These are phyloP conservation scores for Oscarella lobularis DNA, from an alignment of 37 sponge, comb jelly and placozoan species.

Conservation along the genomic window DNA sequence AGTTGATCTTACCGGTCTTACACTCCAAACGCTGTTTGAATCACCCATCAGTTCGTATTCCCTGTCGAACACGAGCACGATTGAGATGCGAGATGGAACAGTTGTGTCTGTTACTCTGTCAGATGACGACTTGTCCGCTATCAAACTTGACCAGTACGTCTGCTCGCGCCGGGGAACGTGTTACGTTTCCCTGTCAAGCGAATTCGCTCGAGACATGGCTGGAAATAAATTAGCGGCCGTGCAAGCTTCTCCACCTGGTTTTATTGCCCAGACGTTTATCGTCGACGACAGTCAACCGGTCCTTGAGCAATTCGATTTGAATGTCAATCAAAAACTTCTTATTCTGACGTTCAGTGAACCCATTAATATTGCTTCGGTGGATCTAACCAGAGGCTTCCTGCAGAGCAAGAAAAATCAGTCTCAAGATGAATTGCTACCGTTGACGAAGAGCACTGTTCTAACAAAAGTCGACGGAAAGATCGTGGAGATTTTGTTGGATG, in stretches of 20 bases:
- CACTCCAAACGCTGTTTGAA: conserved; percentile 46
- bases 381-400: conserved; percentile 23
- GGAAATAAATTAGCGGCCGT: conserved; percentile 10
- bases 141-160: conserved; percentile 41
- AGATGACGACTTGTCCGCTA: conserved; percentile 32
- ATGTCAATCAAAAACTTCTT: conserved; percentile 27
- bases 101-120: conserved; percentile 30
- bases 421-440: conserved; percentile 10
- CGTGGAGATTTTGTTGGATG: conserved; percentile 21
- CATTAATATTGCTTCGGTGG: conserved; percentile 33
- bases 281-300: conserved; percentile 33
- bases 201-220: conserved; percentile 14
- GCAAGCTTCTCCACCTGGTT: conserved; percentile 12
- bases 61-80: conserved; percentile 40
- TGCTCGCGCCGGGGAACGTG: conserved; percentile 15
- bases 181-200: conserved; percentile 4
- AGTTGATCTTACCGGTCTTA: conserved; percentile 38
- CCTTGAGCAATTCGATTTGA: conserved; percentile 50
- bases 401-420: conserved; percentile 35
- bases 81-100: conserved; percentile 26
- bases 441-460: conserved; percentile 11
- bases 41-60: conserved; percentile 19
- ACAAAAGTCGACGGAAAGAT: conserved; percentile 18
- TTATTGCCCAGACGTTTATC: conserved; percentile 26
- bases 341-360: conserved; percentile 65